A percentile compares a stretch with the other conserved stretches of the same genome.
phyloP scores from a whole-genome alignment of 2,797 vertebrate genomes.

The Gymnoscopelus microlampas region DNA sequence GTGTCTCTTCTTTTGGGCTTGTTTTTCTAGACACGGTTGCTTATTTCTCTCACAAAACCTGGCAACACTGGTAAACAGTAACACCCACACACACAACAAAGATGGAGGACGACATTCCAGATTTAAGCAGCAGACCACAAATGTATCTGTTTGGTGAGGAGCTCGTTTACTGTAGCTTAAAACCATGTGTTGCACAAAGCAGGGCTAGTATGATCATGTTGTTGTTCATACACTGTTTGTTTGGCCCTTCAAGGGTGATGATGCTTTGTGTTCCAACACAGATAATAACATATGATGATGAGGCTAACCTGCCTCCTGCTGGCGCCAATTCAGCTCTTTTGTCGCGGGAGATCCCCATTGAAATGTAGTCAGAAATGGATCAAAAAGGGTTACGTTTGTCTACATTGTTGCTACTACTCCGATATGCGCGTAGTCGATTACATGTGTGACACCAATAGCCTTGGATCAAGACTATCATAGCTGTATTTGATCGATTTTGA shows the following conservation, averaged over 20 bases:
- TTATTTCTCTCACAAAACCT: no score
- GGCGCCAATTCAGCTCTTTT: slow-evolving; percentile 69
- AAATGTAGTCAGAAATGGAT: not conserved
- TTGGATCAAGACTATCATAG: no score
- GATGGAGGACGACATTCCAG: slow-evolving; percentile 82
- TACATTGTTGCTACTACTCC: not conserved
- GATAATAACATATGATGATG: not conserved
- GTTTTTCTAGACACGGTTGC: no score
- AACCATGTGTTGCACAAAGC: slow-evolving; percentile 24
- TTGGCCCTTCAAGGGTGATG: not conserved
- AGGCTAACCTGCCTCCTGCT: slow-evolving; percentile 13
- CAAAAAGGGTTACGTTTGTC: not conserved
- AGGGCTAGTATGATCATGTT: not conserved
- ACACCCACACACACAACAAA: slow-evolving; percentile 58
- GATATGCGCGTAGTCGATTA: not conserved
- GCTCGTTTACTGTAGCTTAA: slow-evolving; percentile 15
- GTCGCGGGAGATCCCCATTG: slow-evolving; percentile 24
- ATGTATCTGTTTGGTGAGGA: slow-evolving; percentile 86
- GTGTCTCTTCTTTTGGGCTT: no score
- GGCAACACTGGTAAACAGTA: not conserved
- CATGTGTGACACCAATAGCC: not conserved
- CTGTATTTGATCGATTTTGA: no score
- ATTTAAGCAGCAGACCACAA: slow-evolving; percentile 75
- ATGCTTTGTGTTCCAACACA: not conserved
- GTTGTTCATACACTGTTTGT: slow-evolving; percentile 5